A percentile compares a stretch with the other conserved stretches of the same genome.
Conservation (phyloP, 2,797 vertebrate species). For the Spondyliosoma cantharus region DNA sequence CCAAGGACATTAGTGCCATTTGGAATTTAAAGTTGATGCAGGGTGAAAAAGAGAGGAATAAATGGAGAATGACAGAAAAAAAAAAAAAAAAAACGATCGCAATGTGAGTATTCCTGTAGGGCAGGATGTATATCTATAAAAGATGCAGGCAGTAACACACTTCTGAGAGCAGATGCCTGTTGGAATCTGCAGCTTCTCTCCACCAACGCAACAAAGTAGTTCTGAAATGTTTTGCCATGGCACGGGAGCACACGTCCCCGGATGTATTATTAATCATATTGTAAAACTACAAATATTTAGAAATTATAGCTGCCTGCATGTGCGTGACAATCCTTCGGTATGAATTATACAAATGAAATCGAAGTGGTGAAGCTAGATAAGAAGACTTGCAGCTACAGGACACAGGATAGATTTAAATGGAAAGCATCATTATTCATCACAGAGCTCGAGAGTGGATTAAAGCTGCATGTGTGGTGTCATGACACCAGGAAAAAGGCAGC, state of each 20-base stretch:
- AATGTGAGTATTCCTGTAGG: conserved; percentile 61
- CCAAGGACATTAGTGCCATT: conserved; percentile 74
- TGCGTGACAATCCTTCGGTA: conserved; percentile 40
- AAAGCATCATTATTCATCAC: conserved; percentile 66
- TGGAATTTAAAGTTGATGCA: conserved; percentile 62
- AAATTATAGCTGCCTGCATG: conserved; percentile 49
- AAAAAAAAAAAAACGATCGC: conserved; percentile 40
- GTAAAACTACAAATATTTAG: conserved; percentile 52
- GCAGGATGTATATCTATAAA: conserved; percentile 58
- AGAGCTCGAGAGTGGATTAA: conserved; percentile 42
- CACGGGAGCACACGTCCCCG: conserved; percentile 21
- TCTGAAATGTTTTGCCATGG: conserved; percentile 55
- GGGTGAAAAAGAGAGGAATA: conserved; percentile 53
- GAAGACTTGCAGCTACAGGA: conserved; percentile 54
- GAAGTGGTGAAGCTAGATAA: conserved; percentile 52
- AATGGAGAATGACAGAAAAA: conserved; percentile 61
- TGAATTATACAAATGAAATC: conserved; percentile 67
- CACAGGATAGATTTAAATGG: conserved; percentile 54
- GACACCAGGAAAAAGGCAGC: conserved; percentile 18
- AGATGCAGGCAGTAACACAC: conserved; percentile 50
- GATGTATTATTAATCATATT: conserved; percentile 64
- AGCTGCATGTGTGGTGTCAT: conserved; percentile 16
- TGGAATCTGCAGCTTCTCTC: conserved; percentile 35
- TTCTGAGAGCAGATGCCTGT: conserved; percentile 47
- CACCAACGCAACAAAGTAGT: conserved; percentile 28